These are phyloP conservation scores for Actenoides hombroni DNA, from an alignment of 2,113 vertebrate species.

Conservation along the genomic window DNA sequence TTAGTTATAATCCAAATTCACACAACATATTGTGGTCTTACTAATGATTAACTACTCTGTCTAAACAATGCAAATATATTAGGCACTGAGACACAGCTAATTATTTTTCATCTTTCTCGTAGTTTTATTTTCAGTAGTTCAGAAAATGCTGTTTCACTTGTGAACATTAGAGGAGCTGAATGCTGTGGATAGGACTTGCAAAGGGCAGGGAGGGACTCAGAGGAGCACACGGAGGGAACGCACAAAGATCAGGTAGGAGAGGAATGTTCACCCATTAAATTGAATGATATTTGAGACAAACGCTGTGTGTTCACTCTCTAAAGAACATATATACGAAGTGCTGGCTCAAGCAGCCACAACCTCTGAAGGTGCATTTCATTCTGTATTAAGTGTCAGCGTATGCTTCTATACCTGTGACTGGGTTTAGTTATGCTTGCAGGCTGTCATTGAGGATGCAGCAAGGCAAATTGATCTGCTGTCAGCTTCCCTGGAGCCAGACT, in stretches of 20 bases:
- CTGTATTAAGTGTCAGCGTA: background rate
- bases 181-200: background rate
- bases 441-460: background rate
- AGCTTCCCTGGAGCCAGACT: background rate
- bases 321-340: background rate
- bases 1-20: slow-evolving; percentile 49
- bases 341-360: background rate
- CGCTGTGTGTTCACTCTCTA: accelerated
- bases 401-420: background rate
- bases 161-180: background rate
- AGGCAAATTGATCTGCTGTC: background rate
- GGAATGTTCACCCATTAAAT: background rate
- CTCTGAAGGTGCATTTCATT: background rate
- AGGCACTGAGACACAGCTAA: background rate
- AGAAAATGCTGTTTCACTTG: background rate
- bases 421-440: background rate
- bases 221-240: accelerated
- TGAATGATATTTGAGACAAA: background rate
- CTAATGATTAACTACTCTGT: slow-evolving; percentile 50
- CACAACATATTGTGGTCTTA: background rate
- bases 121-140: background rate
- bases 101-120: background rate
- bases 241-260: background rate
- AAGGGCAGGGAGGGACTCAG: background rate
- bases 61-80: slow-evolving; percentile 42